These are phyloP conservation scores for Monomorium pharaonis DNA, from an alignment of 1,140 invertebrate species.

Conservation along the genomic window DNA sequence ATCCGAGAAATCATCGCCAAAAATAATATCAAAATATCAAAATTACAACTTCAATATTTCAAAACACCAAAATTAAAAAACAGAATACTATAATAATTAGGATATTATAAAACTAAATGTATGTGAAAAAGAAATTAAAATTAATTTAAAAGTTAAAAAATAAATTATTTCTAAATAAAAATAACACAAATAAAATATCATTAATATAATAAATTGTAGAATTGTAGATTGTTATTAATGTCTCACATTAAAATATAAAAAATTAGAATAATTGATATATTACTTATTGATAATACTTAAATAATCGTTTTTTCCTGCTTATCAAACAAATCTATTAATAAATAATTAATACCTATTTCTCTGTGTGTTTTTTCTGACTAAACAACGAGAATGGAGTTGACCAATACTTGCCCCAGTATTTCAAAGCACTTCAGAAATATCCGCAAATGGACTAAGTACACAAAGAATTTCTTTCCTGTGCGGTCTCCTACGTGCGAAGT, in stretches of 20 bases:
- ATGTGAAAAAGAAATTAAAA: background rate
- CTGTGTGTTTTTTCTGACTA: background rate
- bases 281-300: no score
- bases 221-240: background rate
- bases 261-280: background rate
- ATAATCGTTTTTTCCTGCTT: background rate
- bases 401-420: constrained; percentile 14
- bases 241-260: background rate
- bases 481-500: constrained; percentile 9
- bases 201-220: background rate
- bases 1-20: background rate
- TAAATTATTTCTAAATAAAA: background rate
- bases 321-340: background rate
- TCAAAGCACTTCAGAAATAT: constrained; percentile 41
- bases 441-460: constrained; percentile 26
- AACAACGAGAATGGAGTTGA: background rate
- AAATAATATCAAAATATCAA: background rate
- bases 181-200: background rate
- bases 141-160: background rate
- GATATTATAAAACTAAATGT: background rate
- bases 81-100: background rate
- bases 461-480: constrained; percentile 39
- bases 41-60: background rate
- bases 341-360: constrained; percentile 3
- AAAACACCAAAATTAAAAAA: background rate